phyloP scores from a whole-genome alignment of 2,797 vertebrate species.

The Vipera ursinii region DNA sequence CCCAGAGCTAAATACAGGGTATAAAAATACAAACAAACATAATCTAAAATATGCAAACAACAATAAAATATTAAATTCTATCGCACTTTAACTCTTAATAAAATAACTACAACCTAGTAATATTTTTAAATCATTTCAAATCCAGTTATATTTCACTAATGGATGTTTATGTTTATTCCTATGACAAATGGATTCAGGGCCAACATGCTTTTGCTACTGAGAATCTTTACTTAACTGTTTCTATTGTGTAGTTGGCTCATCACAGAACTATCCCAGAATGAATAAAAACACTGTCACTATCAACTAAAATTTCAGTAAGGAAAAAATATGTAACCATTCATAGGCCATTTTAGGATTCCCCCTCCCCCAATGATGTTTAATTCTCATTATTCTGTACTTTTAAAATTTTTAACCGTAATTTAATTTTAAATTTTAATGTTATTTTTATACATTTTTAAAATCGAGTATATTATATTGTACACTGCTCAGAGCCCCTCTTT shows the following conservation, averaged over 20 bases:
- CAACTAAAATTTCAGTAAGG: neutral
- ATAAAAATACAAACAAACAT: too few species aligned
- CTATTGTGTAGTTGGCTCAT: neutral
- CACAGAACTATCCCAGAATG: neutral
- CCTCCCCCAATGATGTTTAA: neutral
- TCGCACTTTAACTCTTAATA: too few species aligned
- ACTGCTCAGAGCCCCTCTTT: neutral
- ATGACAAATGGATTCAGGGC: neutral
- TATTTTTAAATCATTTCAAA: slow-evolving; percentile 34
- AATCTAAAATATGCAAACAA: too few species aligned
- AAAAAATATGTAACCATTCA: neutral
- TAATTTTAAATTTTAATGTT: neutral
- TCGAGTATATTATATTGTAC: neutral
- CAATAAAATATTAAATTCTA: too few species aligned
- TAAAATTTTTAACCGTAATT: neutral
- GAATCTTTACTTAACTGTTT: neutral
- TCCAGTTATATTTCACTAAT: slow-evolving; percentile 12
- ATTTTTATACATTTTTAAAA: neutral
- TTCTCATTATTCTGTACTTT: neutral
- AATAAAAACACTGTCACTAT: neutral
- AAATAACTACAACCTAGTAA: too few species aligned
- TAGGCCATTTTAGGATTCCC: neutral
- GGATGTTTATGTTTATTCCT: neutral
- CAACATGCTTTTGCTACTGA: neutral
- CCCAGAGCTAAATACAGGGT: too few species aligned